phyloP scores from a whole-genome alignment of 2,888 invertebrate species.

The Argynnis bischoffii region DNA sequence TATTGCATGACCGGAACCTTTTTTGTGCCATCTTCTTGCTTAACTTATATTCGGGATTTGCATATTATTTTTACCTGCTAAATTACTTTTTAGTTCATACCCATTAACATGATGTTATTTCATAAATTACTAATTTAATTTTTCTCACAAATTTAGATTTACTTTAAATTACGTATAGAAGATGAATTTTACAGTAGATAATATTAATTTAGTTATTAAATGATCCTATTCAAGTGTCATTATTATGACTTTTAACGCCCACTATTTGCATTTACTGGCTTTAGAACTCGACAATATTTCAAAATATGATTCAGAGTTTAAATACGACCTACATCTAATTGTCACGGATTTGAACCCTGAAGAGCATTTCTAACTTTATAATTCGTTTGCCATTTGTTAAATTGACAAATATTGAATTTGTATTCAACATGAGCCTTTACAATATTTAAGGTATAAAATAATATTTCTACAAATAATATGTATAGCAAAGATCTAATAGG shows the following conservation, averaged over 20 bases:
- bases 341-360: conserved; percentile 7
- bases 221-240: conserved; percentile 49
- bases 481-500: no score
- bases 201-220: background rate
- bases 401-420: background rate
- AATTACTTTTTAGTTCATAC: conserved; percentile 37
- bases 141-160: conserved; percentile 6
- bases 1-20: conserved; percentile 55
- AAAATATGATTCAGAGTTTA: conserved; percentile 13
- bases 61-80: conserved; percentile 42
- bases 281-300: conserved; percentile 12
- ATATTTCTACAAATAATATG: no score
- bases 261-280: conserved; percentile 40
- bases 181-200: background rate
- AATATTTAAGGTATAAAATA: background rate
- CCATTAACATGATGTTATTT: conserved; percentile 24
- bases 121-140: conserved; percentile 20
- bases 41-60: conserved; percentile 39
- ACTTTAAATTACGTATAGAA: background rate
- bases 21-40: conserved; percentile 43
- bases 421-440: background rate
- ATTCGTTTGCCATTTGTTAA: conserved; percentile 3
- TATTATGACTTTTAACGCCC: conserved; percentile 54
- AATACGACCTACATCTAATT: conserved; percentile 10
- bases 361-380: conserved; percentile 2